Base-by-base conservation (phyloP, 2,113 vertebrate genomes). In the Nannobrachium achirus region DNA sequence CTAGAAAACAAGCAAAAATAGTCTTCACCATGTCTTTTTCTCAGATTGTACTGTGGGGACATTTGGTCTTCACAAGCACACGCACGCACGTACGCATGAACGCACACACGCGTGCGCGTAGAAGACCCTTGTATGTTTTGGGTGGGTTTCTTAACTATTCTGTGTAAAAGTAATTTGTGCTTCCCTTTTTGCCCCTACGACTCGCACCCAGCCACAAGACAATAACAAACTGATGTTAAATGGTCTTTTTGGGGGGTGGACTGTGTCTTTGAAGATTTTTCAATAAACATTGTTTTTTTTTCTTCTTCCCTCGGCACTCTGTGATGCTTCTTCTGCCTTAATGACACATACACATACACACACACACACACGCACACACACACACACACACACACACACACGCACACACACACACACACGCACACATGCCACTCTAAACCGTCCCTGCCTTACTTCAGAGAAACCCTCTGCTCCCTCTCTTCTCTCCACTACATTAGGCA, bases 141-240 rank as follows among this genome's bases (percentile, higher is more conserved):
- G 9, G 50, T 52, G 40, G 60, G 63, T 68, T 78, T 71, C 71
- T 64, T 7, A 52, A 73, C 56, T 16, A 14, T 66, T 75, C 39
- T 38, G 15, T 19, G 48, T 66, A 73, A 78, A 79, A 55, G 56
- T 50, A 46, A 3, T 56, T 68, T 69, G 10, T 16, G 45, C 76
- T 68, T 75, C 19, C 25, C 49, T 67, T 57, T 73, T 73, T 64
- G 41, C 52, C 51, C 42, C 44, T 60, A 66, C 49, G 74, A 81
- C 76, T 78, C 66, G 76, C 42, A 10, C 56, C 57, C 20, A 1
- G 39, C 71, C 78, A 68, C 75, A 73, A 71, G 73, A 78, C 71
- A 69, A 78, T 84, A 78, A 85, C 78, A 84, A 78, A 80, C 62
- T 50, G 62, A 78, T 80, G 67, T 65, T 73, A 72, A 87, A 81